phyloP scores from a whole-genome alignment of 2,888 invertebrate species.

The Leptogaster cylindrica region DNA sequence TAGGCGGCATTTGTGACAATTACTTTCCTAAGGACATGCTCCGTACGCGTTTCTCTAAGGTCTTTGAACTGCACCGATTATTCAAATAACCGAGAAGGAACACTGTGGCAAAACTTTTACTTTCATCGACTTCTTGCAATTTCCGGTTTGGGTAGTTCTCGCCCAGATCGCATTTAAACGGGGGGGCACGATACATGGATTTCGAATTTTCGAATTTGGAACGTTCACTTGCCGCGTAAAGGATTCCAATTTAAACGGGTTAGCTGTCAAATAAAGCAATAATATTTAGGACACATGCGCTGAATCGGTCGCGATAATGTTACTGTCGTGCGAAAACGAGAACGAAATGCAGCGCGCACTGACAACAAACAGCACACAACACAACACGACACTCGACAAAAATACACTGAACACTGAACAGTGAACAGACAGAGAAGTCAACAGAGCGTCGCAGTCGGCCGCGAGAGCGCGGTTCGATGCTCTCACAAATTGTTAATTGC shows the following conservation, averaged over 20 bases:
- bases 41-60: no score
- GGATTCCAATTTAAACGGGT: not conserved
- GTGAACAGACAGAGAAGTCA: not conserved
- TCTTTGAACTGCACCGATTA: no score
- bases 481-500: not conserved
- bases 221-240: not conserved
- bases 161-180: no score
- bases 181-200: no score
- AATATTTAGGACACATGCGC: conserved; percentile 28
- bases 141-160: no score
- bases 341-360: conserved; percentile 4
- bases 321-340: not conserved
- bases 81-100: no score
- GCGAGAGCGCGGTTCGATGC: not conserved
- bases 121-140: no score
- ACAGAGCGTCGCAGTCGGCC: no score
- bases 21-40: no score
- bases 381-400: conserved; percentile 29
- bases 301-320: conserved; percentile 10
- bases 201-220: no score
- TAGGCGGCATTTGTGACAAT: not conserved
- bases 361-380: conserved; percentile 14
- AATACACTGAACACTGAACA: conserved; percentile 13
- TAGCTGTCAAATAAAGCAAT: not conserved
- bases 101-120: no score